Evolutionary conservation across 2,797 vertebrate species (phyloP).

Genomic region (Paratrypauchen microcephalus): DNA sequence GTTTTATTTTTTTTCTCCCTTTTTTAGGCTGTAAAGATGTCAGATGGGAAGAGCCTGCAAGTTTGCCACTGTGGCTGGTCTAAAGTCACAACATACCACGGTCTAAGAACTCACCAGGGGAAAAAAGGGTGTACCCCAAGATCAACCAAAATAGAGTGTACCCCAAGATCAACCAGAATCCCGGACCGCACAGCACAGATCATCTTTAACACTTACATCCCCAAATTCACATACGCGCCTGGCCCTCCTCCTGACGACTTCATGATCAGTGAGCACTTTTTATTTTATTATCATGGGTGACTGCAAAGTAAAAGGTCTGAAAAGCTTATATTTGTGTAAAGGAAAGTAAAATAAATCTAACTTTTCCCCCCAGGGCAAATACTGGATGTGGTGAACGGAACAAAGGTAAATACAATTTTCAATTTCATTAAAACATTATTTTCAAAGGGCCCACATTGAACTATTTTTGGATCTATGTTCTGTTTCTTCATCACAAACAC

Average conservation of each 20-base stretch:
- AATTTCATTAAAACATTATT: no score
- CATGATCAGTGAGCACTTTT: neutral
- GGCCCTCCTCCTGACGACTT: neutral
- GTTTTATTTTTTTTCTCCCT: neutral
- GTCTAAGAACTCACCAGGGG: constrained; percentile 49
- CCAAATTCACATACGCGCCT: neutral
- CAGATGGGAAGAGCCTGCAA: constrained; percentile 24
- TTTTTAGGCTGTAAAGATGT: neutral
- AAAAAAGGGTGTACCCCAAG: constrained; percentile 13
- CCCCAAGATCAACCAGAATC: neutral
- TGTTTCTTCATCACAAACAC: no score
- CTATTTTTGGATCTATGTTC: no score
- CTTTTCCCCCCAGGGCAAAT: no score
- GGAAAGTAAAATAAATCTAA: no score
- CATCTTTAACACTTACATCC: neutral
- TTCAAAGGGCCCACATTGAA: no score
- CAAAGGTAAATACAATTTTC: no score
- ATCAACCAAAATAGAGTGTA: constrained; percentile 29
- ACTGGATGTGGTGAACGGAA: no score
- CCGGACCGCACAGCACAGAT: constrained; percentile 6
- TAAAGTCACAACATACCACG: constrained; percentile 33
- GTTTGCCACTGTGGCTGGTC: constrained; percentile 38
- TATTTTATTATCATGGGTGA: no score
- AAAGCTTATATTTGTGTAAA: no score
- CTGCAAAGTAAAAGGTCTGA: no score